These are phyloP conservation scores for Papilio elwesi DNA, from an alignment of 2,888 invertebrate species.

Conservation along the genomic window DNA sequence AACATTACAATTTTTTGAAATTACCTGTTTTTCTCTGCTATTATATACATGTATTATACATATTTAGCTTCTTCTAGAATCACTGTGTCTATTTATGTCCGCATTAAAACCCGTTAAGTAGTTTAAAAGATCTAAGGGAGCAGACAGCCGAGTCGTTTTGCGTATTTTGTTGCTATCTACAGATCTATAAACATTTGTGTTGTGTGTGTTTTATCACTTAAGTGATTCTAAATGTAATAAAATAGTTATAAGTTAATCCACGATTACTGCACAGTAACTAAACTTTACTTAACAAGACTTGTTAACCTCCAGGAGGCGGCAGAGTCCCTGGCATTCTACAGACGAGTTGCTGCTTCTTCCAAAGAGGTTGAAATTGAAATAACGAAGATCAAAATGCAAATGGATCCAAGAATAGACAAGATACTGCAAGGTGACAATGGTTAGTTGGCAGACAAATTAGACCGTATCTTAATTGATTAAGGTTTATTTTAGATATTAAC, in stretches of 20 bases:
- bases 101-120: too few species aligned
- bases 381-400: constrained; percentile 62
- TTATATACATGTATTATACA: too few species aligned
- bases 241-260: background rate
- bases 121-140: too few species aligned
- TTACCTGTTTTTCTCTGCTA: too few species aligned
- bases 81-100: too few species aligned
- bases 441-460: constrained; percentile 5
- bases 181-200: background rate
- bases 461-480: too few species aligned
- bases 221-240: background rate
- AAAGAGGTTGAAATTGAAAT: constrained; percentile 63
- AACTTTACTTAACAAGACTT: background rate
- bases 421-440: constrained; percentile 53
- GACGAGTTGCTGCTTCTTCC: constrained; percentile 55
- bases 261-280: background rate
- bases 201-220: background rate
- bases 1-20: too few species aligned
- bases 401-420: constrained; percentile 61
- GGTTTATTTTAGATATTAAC: too few species aligned
- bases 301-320: constrained; percentile 61
- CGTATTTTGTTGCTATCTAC: too few species aligned
- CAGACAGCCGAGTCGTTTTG: too few species aligned
- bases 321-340: constrained; percentile 65
- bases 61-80: too few species aligned